Evolutionary conservation across 2,888 invertebrate genomes (phyloP), one percentile per base, ranked within the genome.

Genomic region (Hydraecia micacea): DNA sequence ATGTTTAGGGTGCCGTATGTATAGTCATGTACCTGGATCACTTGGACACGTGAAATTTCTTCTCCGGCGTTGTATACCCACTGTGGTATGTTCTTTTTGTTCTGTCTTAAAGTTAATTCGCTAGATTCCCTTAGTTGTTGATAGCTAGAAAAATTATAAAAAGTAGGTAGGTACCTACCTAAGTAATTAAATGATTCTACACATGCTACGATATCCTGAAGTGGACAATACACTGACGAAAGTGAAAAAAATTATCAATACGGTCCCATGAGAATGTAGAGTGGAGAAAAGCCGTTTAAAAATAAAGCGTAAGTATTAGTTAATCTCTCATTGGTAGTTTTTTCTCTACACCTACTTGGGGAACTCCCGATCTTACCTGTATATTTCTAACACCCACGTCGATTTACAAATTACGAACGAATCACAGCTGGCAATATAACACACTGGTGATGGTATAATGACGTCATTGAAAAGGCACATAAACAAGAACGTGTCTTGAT

Each of bases 401-500:
- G 99, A 98, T 87, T 98, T 98, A 71, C 98, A 97, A 58, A 99
- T 98, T 25, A 99, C 96, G 94, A 99, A 99, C 85, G 98, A 97
- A 95, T 99, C 99, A 79, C 98, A 98, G 87, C 98, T 97, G 32
- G 98, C 96, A 32, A 98, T 96, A 94, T 99, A 99, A 65, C 97
- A 97, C n/a, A 99, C 94, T 0, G 99, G 98, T 32, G 98, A 98
- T 0, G 99, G 99, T 79, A 99, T 96, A 73, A 99, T 96, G 80
- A 98, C 98, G 76, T 98, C 98, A 2, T 98, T 98, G 86, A 99
- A 97, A 87, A 98, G 97, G 83, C 99, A 98, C 90, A 98, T 97
- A 92, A 99, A 99, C 28, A 98, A 97, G 92, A 98, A 98, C 75
- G 98, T 98, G 94, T 99, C 99, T 95, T 99, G 99, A 93, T 99